phyloP scores from a whole-genome alignment of 2,797 vertebrate species.

The Clarias pachynema region DNA sequence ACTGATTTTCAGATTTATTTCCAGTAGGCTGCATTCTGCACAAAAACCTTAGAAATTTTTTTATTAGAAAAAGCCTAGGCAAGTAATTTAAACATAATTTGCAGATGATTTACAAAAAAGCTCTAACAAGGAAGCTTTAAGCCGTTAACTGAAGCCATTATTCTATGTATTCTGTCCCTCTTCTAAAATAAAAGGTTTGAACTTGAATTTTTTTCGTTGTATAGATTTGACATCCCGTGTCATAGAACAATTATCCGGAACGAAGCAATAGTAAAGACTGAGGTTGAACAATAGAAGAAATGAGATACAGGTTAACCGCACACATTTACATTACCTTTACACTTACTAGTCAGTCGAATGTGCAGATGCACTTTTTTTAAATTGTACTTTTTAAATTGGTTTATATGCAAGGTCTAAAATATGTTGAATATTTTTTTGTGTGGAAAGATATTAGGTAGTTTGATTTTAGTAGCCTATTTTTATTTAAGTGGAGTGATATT shows the following conservation, averaged over 20 bases:
- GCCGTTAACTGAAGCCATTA: not conserved
- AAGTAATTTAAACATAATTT: not conserved
- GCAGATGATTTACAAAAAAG: no score
- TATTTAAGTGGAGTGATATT: not conserved
- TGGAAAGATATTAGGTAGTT: not conserved
- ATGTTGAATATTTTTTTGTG: not conserved
- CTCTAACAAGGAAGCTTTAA: not conserved
- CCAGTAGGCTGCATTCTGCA: not conserved
- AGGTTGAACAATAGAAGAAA: not conserved
- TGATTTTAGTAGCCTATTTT: not conserved
- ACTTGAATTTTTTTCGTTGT: no score
- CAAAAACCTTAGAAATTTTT: not conserved
- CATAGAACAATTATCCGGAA: no score
- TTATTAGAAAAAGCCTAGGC: no score
- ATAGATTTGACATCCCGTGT: not conserved
- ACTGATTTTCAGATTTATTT: not conserved
- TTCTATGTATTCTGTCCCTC: not conserved
- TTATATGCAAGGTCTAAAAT: no score
- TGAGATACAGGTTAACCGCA: not conserved
- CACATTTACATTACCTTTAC: not conserved
- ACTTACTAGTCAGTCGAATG: not conserved
- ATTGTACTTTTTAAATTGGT: no score
- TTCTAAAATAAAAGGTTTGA: not conserved
- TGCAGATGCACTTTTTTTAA: not conserved
- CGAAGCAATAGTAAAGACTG: not conserved